These are phyloP conservation scores for Neodiprion lecontei DNA, from an alignment of 1,140 invertebrate genomes.

Conservation along the genomic window DNA sequence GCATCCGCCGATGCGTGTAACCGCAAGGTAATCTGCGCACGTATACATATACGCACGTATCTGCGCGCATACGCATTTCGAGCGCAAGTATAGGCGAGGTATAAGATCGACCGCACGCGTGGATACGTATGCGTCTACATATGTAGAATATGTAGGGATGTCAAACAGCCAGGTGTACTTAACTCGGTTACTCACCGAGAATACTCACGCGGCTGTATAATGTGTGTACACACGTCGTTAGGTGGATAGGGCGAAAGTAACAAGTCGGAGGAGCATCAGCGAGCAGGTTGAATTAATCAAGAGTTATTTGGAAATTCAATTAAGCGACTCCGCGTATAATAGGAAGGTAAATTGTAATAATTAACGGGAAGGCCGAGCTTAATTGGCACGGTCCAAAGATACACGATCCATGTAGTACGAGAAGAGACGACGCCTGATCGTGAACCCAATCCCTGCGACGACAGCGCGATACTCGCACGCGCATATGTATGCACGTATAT, in stretches of 20 bases:
- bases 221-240: conserved; percentile 7
- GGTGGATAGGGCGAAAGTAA: neutral
- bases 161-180: neutral
- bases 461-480: neutral
- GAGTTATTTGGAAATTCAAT: conserved; percentile 7
- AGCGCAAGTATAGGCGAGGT: too few relatives aligned
- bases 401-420: conserved; percentile 2
- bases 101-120: neutral
- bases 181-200: too few relatives aligned
- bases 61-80: neutral
- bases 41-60: neutral
- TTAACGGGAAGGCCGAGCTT: conserved; percentile 4
- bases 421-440: neutral
- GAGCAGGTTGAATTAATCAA: conserved; percentile 1
- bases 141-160: neutral
- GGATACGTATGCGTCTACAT: neutral
- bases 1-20: neutral
- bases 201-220: too few relatives aligned
- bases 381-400: neutral
- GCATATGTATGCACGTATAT: neutral
- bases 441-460: conserved; percentile 6
- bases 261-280: neutral
- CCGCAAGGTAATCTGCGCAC: neutral
- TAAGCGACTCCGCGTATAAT: conserved; percentile 1
- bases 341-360: conserved; percentile 6